These are phyloP conservation scores for Equus przewalskii DNA, from an alignment of 2,113 vertebrate species.

Conservation along the genomic window DNA sequence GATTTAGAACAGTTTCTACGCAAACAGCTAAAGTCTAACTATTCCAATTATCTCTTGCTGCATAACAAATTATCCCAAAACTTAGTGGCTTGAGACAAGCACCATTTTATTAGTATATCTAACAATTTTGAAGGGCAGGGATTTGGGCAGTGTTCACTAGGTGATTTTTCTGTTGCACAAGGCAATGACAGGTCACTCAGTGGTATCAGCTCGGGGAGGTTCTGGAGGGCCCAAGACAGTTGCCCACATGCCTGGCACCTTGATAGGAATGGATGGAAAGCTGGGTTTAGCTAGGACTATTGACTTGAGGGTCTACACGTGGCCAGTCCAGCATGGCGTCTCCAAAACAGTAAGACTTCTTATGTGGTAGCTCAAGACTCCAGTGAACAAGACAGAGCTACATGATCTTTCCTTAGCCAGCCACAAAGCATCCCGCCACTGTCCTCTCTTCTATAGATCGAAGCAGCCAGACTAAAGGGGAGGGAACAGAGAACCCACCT, in stretches of 20 bases:
- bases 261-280: background rate
- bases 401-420: background rate
- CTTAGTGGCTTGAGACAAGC: background rate
- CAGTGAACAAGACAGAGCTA: background rate
- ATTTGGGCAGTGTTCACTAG: background rate
- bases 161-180: background rate
- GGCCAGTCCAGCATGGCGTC: background rate
- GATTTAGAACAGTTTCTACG: background rate
- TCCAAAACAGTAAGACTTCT: background rate
- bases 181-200: background rate
- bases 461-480: background rate
- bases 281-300: background rate
- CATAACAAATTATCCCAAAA: background rate
- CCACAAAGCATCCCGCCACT: background rate
- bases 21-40: background rate
- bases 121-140: background rate
- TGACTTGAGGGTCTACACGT: background rate
- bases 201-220: background rate
- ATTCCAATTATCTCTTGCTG: background rate
- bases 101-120: background rate
- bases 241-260: background rate
- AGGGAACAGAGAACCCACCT: background rate
- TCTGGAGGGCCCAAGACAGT: background rate
- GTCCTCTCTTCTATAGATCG: background rate
- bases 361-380: background rate